Base-by-base conservation (phyloP, 2,888 invertebrate genomes). In the Azorinus chamasolen region DNA sequence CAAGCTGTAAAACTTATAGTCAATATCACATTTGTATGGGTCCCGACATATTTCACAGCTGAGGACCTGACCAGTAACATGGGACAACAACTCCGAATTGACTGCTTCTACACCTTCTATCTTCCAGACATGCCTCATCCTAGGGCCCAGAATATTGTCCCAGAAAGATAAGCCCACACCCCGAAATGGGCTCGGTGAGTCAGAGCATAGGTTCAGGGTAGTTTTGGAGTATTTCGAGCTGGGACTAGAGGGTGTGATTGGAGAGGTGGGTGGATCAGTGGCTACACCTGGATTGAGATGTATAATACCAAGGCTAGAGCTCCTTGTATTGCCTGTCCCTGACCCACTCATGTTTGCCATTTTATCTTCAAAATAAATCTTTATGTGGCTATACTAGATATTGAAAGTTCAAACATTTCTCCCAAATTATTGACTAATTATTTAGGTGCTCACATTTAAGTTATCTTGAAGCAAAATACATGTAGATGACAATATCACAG, bases 81-180 rank as follows among this genome's bases (percentile, higher is more conserved):
- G 86, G 16, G 84, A 83, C 24, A 92, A 76, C 22, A 86, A 80
- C 5, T 88, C 83, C n/a, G 78, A 76, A 20, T 58, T 51, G 43
- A 74, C 45, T 20, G 79, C 65, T 2, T 82, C 64, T 6, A 72
- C 41, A 12, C 83, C 84, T 22, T 77, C 75, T 27, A 84, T 76
- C 27, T 80, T 85, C 92, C 92, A 92, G 1, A 91, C 84, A 73
- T 91, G 90, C 43, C 87, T 83, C 14, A 91, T 83, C 32, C 89
- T 79, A 14, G 92, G 92, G 18, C 92, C 92, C 10, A 91, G 82
- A 64, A 92, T 92, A 68, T 92, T 92, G 79, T 92, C 91, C 92
- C 92, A 92, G 65, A 89, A 86, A 45, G 88, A 88, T 20, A 92
- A 79, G 14, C 90, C 72, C 5, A 91, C 61, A 4, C 88, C 87